Percentiles rank a stretch among this genome's conserved stretches.
Conservation (phyloP, 1,140 invertebrate species). For the Hyposmocoma kahamanoa region DNA sequence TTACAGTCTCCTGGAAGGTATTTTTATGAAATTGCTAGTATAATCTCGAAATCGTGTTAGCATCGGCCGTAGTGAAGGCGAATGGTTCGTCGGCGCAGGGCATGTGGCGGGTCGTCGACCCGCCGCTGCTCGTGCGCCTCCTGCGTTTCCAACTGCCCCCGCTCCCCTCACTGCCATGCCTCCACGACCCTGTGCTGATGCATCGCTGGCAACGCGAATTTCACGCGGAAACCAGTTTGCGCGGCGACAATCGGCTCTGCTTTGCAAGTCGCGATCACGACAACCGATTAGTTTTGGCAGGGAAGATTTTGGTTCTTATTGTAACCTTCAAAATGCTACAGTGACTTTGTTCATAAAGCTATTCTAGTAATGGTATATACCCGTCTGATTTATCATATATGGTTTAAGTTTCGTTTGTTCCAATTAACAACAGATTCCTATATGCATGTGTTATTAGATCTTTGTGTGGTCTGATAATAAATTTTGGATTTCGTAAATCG, state of each 20-base stretch:
- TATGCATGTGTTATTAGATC: too few species aligned
- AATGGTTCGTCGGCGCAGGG: conserved; percentile 60
- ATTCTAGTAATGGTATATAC: too few species aligned
- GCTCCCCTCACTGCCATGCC: conserved; percentile 26
- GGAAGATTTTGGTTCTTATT: too few species aligned
- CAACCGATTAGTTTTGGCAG: conserved; percentile 22
- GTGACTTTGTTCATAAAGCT: too few species aligned
- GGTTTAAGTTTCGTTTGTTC: too few species aligned
- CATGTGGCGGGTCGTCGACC: conserved; percentile 65
- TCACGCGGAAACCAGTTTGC: conserved; percentile 65
- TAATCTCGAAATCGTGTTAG: conserved; percentile 43
- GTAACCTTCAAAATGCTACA: too few species aligned
- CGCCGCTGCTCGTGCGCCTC: conserved; percentile 54
- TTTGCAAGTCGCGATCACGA: conserved; percentile 28
- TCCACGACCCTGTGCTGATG: conserved; percentile 51
- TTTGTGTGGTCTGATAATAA: too few species aligned
- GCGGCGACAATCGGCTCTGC: conserved; percentile 41
- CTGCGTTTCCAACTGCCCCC: conserved; percentile 52
- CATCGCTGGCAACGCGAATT: conserved; percentile 64
- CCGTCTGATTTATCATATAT: too few species aligned
- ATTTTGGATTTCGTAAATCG: conserved; percentile 1
- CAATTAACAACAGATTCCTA: neutral
- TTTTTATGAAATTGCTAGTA: conserved; percentile 26
- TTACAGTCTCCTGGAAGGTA: too few species aligned
- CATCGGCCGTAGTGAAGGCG: conserved; percentile 46